Base-by-base conservation (phyloP, 2,113 vertebrate species). In the Bothrops jararaca region DNA sequence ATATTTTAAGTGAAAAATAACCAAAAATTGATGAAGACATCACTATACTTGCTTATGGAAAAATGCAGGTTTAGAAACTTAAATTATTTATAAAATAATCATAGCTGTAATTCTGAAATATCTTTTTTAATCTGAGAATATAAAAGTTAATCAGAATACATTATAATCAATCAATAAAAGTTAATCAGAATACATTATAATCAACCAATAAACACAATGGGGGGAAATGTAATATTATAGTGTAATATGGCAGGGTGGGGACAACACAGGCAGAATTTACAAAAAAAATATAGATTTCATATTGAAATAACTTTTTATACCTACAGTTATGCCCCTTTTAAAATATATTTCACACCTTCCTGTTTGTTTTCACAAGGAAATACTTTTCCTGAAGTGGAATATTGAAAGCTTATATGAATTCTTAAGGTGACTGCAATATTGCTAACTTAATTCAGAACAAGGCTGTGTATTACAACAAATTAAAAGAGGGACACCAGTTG, bases 171-270 rank as follows among this genome's bases (percentile, higher is more conserved):
- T 48, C 48, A 48, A 48, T n/a, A n/a, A n/a, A n/a, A n/a, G n/a
- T n/a, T n/a, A n/a, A n/a, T n/a, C n/a, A n/a, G n/a, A 98, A 96
- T 95, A 95, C 95, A 97, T 98, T 95, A 93, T 97, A 97, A 97
- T 96, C 96, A 97, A 97, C 96, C 93, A 95, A 96, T 95, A 96
- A 50, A 94, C 95, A 97, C 98, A 97, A 98, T 98, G 96, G 95
- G 97, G 97, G 97, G 97, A 97, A 97, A 96, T 96, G 95, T 97
- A 98, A 97, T 97, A 97, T 97, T 97, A 97, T 93, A 96, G 92
- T 93, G 93, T 96, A 97, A 96, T 96, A 95, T 95, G 96, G 95
- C 95, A 39, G n/a, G 6, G 69, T 80, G 34, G n/a, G n/a, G n/a
- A 39, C n/a, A 39, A 74, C 2, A 92, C 94, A 42, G 0, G 29